Evolutionary conservation across 2,113 vertebrate genomes (phyloP).

Genomic region (Sula dactylatra): DNA sequence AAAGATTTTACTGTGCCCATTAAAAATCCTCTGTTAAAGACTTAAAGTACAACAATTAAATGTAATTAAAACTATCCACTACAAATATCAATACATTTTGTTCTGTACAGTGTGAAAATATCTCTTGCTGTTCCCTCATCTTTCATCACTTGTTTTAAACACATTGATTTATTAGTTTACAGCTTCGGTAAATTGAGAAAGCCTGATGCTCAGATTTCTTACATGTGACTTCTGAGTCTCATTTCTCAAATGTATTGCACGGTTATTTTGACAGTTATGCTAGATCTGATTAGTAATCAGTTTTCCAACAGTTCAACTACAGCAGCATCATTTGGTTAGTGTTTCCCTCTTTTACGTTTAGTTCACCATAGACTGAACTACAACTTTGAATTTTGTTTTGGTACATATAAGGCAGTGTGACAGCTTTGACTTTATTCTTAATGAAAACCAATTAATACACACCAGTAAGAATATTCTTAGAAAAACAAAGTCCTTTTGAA

Average conservation of each 20-base stretch:
- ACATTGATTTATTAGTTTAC: conserved; percentile 28
- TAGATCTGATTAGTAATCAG: conserved; percentile 29
- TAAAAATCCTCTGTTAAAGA: conserved; percentile 13
- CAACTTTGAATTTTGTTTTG: neutral
- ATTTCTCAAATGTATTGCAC: neutral
- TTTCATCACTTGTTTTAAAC: conserved; percentile 35
- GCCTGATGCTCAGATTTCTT: neutral
- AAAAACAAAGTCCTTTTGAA: neutral
- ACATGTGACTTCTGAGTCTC: neutral
- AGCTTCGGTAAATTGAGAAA: neutral
- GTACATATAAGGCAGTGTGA: neutral
- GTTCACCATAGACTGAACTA: neutral
- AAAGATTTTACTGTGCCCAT: neutral
- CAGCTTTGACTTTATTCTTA: neutral
- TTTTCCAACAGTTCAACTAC: neutral
- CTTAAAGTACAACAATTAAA: neutral
- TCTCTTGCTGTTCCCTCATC: neutral
- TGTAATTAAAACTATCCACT: neutral
- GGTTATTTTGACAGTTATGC: neutral
- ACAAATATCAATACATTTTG: neutral
- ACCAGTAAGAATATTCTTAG: neutral
- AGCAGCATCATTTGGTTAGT: neutral
- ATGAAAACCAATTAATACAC: neutral
- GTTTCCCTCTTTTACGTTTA: neutral
- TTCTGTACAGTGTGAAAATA: neutral